Evolutionary conservation across 2,888 invertebrate genomes (phyloP), one percentile per base, ranked within the genome.

Genomic region (Tinea semifulvella): DNA sequence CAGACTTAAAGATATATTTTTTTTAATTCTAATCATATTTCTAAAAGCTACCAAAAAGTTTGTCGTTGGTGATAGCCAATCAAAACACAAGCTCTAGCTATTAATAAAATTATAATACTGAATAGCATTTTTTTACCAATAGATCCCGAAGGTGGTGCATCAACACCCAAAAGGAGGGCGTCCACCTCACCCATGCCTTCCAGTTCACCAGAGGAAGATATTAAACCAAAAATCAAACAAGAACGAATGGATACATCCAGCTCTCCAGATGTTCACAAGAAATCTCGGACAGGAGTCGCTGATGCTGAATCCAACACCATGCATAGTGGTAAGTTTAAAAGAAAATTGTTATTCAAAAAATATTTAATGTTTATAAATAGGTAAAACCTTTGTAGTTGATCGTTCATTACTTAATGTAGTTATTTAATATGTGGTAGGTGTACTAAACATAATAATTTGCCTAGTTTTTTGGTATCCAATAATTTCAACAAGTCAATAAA

Each of bases 251-350:
- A 88, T 51, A 82, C 83, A n/a, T 83, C 85, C 48, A 83, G 83
- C 2, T 87, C 87, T 16, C 85, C 85, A 38, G 87, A 87, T 55
- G 84, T 84, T 51, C 81, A 85, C 52, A 91, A 91, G 68, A 90
- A 92, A 59, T 86, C 87, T 28, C 85, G 92, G 63, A 91, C 90
- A 45, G 92, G 91, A 72, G 87, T 91, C 25, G 92, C 88, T 49
- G 94, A 94, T 65, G 94, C 94, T 40, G 94, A 94, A 69, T 92
- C 93, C 22, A 94, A 94, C 66, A 94, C 94, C 47, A 90, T 92
- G 76, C 92, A 92, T 73, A 92, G 93, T 79, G 94, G 94, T 94
- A 71, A 90, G 90, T 82, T n/a, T n/a, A n/a, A n/a, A n/a, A n/a
- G n/a, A n/a, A n/a, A n/a, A n/a, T n/a, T n/a, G n/a, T n/a, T n/a